Evolutionary conservation across 2,797 vertebrate species (phyloP), one percentile per base, ranked within the genome.

Genomic region (Ataeniobius toweri): DNA sequence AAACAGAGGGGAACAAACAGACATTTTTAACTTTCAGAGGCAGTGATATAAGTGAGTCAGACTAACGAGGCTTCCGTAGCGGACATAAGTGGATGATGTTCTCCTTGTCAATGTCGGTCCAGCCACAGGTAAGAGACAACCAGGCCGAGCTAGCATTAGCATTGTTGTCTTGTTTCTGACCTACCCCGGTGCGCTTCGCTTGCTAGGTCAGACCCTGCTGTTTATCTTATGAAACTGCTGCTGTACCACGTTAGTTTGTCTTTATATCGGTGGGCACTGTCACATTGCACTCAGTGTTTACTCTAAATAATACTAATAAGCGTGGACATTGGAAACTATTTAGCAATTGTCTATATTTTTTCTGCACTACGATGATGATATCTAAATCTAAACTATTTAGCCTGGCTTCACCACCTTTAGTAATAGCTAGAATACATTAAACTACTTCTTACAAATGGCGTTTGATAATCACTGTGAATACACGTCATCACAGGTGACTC

Each of bases 51-150:
- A 71, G 20, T 78, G 36, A 22, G 2, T 5, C 41, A 67, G 3
- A 1, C 68, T 46, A 6, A 7, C 75, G 8, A 16, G 41, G 51
- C 31, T 6, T 22, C 58, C 5, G 8, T 18, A 14, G 48, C 70
- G n/a, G 73, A 13, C 51, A 77, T 18, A 36, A 18, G 74, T 71
- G 26, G 77, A 67, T 7, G 0, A 98, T 99, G 97, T 97, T 98
- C 89, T 98, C 97, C 16, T 85, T 98, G 78, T 96, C 96, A 3
- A 95, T 92, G 86, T 95, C 94, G 1, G 96, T 98, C 71, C 98
- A 99, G 86, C 97, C 98, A 3, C 98, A 99, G 98, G 98, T 99
- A 92, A 89, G 94, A 76, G 7, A 22, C 14, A 6, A 69, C 41
- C 0, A 71, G 79, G 75, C 78, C 75, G 3, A 77, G 80, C 80